These are phyloP conservation scores for Atlantisia rogersi DNA, from an alignment of 2,113 vertebrate genomes.

Conservation along the genomic window DNA sequence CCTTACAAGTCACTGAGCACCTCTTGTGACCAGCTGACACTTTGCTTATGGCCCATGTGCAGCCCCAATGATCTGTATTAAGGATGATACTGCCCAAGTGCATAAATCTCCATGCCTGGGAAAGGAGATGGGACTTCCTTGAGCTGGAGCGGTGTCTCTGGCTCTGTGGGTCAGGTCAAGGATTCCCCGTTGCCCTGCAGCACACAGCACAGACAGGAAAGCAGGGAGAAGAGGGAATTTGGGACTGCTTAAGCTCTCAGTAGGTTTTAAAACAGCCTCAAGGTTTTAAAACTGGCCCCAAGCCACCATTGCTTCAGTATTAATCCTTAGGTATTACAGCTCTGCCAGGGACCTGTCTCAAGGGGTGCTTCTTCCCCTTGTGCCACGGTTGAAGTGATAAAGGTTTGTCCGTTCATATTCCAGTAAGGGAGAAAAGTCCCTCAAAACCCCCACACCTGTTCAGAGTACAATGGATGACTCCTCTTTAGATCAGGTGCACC, in stretches of 20 bases:
- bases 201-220: neutral
- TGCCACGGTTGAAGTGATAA: neutral
- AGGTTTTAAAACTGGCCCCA: neutral
- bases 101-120: neutral
- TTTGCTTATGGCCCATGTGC: neutral
- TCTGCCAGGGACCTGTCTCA: neutral
- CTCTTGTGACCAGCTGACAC: neutral
- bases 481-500: neutral
- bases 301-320: neutral
- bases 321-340: neutral
- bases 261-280: neutral
- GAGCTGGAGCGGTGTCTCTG: neutral
- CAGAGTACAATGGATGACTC: neutral
- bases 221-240: neutral
- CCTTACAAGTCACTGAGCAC: neutral
- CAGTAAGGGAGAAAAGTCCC: neutral
- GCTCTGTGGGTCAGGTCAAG: neutral
- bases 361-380: neutral
- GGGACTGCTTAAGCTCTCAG: neutral
- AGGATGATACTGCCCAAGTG: neutral
- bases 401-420: neutral
- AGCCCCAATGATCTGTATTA: neutral
- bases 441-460: neutral
- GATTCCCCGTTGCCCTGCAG: neutral
- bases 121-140: neutral